Base-by-base conservation (phyloP, 1,140 invertebrate genomes). In the Drosophila gunungcola region DNA sequence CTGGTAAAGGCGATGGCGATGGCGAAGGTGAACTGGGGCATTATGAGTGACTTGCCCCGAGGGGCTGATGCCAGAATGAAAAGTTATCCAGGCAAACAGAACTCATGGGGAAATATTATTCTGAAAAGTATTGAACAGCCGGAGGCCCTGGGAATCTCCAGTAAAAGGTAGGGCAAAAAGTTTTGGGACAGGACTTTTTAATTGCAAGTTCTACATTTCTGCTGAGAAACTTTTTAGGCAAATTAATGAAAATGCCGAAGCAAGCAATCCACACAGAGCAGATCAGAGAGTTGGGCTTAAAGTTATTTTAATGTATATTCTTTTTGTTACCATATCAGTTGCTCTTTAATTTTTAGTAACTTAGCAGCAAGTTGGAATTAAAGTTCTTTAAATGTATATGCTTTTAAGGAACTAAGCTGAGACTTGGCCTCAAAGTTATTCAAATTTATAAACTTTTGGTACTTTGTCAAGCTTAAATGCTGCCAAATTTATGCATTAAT, bases 71-170 rank as follows among this genome's bases (percentile, higher is more conserved):
- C 51, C 54, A 54, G 56, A 79, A 73, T 73, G 67, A 73, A 85
- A 73, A 84, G 81, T 73, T 62, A 62, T 32, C 54, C 69, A 21
- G 39, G n/a, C 45, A 45, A n/a, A 56, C 27, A 55, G 13, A 27
- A 25, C 41, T 67, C 34, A 38, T 39, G 11, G 54, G 48, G 7
- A 54, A 62, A 43, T 65, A 65, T 51, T 68, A 51, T 65, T 52
- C 55, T n/a, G n/a, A 21, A 68, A 52, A 65, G 64, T 68, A 68
- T 68, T 68, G 64, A 68, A 65, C 64, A 43, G 27, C 61, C 46
- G 21, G 2, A 1, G 46, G 61, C 29, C 13, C 2, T 29, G 5
- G 6, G 7, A 34, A 10, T 13, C n/a, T 13, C 5, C 12, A 29
- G 27, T 32, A 5, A 41, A 58, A 21, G 58, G 53, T 41, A 58